phyloP scores from a whole-genome alignment of 2,113 vertebrate species.

The Symphodus melops region DNA sequence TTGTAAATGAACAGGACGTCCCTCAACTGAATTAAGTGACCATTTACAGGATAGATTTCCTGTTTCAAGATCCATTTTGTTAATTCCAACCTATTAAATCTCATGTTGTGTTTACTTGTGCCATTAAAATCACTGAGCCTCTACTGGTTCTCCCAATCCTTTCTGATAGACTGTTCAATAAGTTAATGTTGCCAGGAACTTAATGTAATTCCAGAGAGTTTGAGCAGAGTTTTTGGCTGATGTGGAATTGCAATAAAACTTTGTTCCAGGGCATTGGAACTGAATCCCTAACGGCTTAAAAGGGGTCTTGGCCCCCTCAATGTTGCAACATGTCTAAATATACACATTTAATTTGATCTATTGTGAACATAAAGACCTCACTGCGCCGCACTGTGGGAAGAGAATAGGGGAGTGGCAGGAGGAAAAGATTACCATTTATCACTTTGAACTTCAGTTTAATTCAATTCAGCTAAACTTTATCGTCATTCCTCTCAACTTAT shows the following conservation, averaged over 20 bases:
- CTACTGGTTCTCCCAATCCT: slow-evolving; percentile 51
- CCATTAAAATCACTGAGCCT: slow-evolving; percentile 62
- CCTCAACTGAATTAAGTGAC: slow-evolving; percentile 52
- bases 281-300: slow-evolving; percentile 62
- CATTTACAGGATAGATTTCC: slow-evolving; percentile 72
- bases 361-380: slow-evolving; percentile 44
- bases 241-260: slow-evolving; percentile 67
- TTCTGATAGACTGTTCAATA: slow-evolving; percentile 71
- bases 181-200: slow-evolving; percentile 64
- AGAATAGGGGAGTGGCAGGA: slow-evolving; percentile 32
- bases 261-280: slow-evolving; percentile 61
- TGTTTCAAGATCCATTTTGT: slow-evolving; percentile 66
- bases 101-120: slow-evolving; percentile 58
- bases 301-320: slow-evolving; percentile 55
- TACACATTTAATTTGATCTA: slow-evolving; percentile 66
- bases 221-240: slow-evolving; percentile 64
- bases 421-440: slow-evolving; percentile 54
- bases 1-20: slow-evolving; percentile 48
- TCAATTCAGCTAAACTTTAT: slow-evolving; percentile 62
- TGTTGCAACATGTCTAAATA: slow-evolving; percentile 62
- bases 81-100: slow-evolving; percentile 74
- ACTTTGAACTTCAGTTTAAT: slow-evolving; percentile 58
- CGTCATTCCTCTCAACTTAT: slow-evolving; percentile 56
- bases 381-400: slow-evolving; percentile 18
- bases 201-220: slow-evolving; percentile 64